Conservation (phyloP, 1,140 invertebrate genomes). For the Pantala flavescens region DNA sequence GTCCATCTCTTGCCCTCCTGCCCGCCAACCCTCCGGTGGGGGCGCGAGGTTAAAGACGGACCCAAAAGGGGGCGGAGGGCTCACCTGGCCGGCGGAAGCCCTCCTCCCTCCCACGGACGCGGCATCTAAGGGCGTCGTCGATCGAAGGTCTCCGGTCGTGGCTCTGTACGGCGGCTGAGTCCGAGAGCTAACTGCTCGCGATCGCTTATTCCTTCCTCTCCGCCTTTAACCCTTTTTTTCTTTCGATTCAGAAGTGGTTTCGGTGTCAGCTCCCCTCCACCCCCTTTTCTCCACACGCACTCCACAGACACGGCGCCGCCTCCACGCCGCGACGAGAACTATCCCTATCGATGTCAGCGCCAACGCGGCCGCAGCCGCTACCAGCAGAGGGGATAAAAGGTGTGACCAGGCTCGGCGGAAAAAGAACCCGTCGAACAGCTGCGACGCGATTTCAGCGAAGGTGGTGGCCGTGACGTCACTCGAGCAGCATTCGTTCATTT, state of each 20-base stretch:
- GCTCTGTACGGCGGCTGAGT: neutral
- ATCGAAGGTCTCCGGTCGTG: neutral
- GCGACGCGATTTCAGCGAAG: neutral
- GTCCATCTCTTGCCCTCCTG: no score
- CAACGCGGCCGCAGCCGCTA: neutral
- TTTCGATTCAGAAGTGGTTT: neutral
- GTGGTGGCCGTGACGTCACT: neutral
- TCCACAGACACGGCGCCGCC: neutral
- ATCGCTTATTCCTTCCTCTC: neutral
- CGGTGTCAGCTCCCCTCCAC: neutral
- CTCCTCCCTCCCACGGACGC: conserved; percentile 4
- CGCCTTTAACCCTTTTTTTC: neutral
- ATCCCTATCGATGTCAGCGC: neutral
- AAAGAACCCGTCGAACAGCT: neutral
- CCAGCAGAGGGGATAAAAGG: neutral
- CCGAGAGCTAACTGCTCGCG: neutral
- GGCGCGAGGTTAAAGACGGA: no score
- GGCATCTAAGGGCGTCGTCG: conserved; percentile 1
- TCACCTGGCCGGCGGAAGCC: neutral
- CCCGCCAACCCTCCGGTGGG: no score
- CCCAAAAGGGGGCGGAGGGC: neutral
- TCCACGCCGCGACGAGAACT: neutral
- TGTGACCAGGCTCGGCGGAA: neutral
- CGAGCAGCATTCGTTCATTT: neutral
- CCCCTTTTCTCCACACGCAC: neutral